Conservation (phyloP, 2,797 vertebrate species). For the Oreonectes daqikongensis region DNA sequence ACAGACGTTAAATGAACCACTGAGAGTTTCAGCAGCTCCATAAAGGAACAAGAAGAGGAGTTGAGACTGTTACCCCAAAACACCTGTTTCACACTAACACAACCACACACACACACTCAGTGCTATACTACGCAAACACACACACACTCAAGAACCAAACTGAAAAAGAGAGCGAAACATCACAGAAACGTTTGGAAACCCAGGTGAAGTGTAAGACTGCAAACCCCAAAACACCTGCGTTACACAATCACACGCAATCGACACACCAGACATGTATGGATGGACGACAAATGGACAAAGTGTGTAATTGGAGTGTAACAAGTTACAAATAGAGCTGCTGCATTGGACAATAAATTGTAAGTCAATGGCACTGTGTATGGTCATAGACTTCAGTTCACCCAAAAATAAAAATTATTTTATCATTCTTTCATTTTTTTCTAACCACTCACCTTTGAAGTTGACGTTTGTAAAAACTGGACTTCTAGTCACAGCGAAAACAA, state of each 20-base stretch:
- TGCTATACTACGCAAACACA: neutral
- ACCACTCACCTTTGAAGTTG: neutral
- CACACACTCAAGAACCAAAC: constrained; percentile 7
- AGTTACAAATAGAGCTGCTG: no score
- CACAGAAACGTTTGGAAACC: constrained; percentile 4
- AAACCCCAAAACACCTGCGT: constrained; percentile 43
- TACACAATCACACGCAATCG: neutral
- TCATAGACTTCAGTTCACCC: no score
- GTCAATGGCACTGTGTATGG: no score
- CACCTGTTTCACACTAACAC: constrained; percentile 17
- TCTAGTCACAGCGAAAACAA: neutral
- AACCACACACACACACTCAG: neutral
- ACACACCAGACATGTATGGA: constrained; percentile 3
- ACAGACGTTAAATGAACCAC: constrained; percentile 40
- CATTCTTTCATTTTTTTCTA: no score
- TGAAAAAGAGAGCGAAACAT: constrained; percentile 38
- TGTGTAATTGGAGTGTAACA: no score
- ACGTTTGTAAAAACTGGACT: neutral
- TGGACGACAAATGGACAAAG: no score
- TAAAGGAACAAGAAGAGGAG: neutral
- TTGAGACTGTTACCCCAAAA: neutral
- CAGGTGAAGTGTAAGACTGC: neutral
- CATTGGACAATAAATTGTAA: no score
- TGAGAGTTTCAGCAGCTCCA: constrained; percentile 32
- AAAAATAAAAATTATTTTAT: no score